These are phyloP conservation scores for Caenorhabditis virilis DNA, from an alignment of 2,888 invertebrate species.

Conservation along the genomic window DNA sequence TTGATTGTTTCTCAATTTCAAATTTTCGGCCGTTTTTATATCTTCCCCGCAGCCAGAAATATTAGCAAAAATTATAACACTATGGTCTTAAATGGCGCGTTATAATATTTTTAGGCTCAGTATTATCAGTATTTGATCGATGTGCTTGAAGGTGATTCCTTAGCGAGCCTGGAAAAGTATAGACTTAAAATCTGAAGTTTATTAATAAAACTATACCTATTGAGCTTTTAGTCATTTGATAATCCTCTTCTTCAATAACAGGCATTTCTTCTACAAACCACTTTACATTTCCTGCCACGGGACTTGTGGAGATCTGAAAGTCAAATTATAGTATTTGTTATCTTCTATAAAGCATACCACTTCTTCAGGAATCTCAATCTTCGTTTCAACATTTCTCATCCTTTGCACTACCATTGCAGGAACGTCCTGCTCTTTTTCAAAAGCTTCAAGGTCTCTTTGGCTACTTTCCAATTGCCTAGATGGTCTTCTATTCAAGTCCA, in stretches of 20 bases:
- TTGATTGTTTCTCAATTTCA: no score
- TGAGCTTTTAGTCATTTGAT: no score
- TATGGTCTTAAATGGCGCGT: no score
- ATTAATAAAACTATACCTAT: no score
- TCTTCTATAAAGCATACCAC: not conserved
- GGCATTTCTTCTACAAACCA: constrained; percentile 42
- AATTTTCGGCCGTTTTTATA: no score
- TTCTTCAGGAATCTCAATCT: constrained; percentile 30
- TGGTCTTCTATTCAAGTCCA: constrained; percentile 29
- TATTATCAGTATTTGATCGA: no score
- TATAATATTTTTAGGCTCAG: no score
- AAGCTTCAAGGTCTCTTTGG: not conserved
- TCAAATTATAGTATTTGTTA: not conserved
- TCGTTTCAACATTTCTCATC: constrained; percentile 5
- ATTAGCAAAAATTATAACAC: no score
- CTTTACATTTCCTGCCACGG: constrained; percentile 16
- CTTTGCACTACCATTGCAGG: not conserved
- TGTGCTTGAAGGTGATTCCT: no score
- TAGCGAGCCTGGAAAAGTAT: no score
- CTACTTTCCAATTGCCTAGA: not conserved
- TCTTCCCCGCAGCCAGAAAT: no score
- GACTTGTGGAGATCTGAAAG: constrained; percentile 8
- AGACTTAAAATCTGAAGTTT: no score
- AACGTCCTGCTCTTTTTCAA: constrained; percentile 3
- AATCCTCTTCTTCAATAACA: constrained; percentile 35